Base-by-base conservation (phyloP, 2,888 invertebrate species). In the Eupithecia abbreviata region DNA sequence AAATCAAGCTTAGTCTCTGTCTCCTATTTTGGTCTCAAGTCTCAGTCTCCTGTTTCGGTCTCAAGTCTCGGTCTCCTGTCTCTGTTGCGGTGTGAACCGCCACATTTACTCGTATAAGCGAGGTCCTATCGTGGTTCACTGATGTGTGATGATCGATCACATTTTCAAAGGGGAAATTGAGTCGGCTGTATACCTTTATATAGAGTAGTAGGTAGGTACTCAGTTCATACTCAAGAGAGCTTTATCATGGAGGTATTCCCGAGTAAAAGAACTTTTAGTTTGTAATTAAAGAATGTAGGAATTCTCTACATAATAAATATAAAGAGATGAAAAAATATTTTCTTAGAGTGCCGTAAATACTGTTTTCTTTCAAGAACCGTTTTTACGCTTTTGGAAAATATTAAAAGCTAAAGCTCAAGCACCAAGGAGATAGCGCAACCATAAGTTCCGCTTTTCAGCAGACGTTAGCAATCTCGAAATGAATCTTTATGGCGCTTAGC, bases 111-210 rank as follows among this genome's bases (percentile, higher is more conserved):
- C 62, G 62, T 62, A 62, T 62, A 62, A 30, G 62, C 30, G 62
- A 13, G 47, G 18, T 76, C 75, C 76, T 79, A 78, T 79, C 75
- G 74, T 66, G 73, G 72, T n/a, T 69, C 69, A 69, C n/a, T 69
- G 74, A 74, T 71, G 77, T 78, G 81, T 77, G 80, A 82, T 87
- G 87, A 90, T 90, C 86, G 89, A 90, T 90, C 89, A 86, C 84
- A 85, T 88, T 82, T 85, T 82, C 81, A 83, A 69, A 81, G 83
- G 83, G 88, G 89, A 90, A 87, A 89, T 89, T 88, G 88, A 88
- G 86, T 89, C 81, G 83, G 84, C 72, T 72, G 77, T 80, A 81
- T 82, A 84, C 86, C 85, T 85, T 79, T 71, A 77, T 80, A 79
- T 15, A 41, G 66, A 66, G 66, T 42, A 42, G 15, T 66, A 66